Percentiles rank a stretch among this genome's conserved stretches.
phyloP scores from a whole-genome alignment of 2,797 vertebrate genomes.

The Phyllotis vaccarum region DNA sequence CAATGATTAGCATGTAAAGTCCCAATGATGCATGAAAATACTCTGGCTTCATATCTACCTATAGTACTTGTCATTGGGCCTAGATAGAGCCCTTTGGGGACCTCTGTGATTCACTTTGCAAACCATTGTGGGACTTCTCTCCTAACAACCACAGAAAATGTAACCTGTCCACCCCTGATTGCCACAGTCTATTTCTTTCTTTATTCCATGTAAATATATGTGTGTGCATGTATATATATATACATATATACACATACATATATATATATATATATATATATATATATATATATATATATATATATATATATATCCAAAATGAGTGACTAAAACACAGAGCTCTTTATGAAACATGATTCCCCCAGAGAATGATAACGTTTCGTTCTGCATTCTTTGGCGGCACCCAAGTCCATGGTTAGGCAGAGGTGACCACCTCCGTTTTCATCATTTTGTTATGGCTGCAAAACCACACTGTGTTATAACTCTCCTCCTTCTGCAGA shows the following conservation, averaged over 20 bases:
- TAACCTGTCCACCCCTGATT: neutral
- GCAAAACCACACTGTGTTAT: conserved; percentile 5
- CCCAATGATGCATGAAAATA: neutral
- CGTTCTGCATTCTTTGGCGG: neutral
- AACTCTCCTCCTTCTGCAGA: conserved; percentile 57
- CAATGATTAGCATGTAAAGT: conserved; percentile 41
- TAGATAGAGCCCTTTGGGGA: neutral
- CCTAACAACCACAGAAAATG: neutral
- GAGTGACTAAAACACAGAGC: neutral
- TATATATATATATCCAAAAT: neutral
- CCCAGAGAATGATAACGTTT: conserved; percentile 49
- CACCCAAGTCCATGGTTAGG: neutral
- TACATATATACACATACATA: too few relatives aligned
- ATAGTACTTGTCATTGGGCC: neutral
- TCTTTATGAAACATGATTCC: conserved; percentile 16
- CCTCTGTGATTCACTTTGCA: neutral
- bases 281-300: neutral
- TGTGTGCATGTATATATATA: neutral
- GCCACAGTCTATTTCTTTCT: neutral
- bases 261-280: neutral
- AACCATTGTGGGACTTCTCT: neutral
- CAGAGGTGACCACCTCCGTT: conserved; percentile 6
- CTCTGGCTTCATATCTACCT: neutral
- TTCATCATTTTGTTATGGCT: conserved; percentile 65
- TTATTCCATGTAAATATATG: neutral